These are phyloP conservation scores for Aphelocoma californica DNA, from an alignment of 2,797 vertebrate species.

Conservation along the genomic window DNA sequence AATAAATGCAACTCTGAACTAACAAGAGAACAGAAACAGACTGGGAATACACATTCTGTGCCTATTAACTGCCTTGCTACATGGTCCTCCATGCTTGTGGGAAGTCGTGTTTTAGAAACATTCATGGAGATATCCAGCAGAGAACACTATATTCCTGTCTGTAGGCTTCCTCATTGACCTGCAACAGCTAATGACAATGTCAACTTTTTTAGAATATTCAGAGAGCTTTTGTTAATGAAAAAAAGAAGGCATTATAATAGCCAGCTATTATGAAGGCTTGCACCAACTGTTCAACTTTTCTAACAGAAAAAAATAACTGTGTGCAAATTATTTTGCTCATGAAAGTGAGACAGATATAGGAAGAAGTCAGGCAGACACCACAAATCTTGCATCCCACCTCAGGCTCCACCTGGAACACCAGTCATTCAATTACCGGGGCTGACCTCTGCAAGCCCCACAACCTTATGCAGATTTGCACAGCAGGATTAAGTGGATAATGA, in stretches of 20 bases:
- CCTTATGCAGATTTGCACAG: neutral
- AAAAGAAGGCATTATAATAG: neutral
- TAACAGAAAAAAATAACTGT: neutral
- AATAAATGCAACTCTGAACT: slow-evolving; percentile 21
- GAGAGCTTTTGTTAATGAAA: neutral
- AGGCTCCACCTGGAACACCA: neutral
- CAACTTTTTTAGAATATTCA: slow-evolving; percentile 47
- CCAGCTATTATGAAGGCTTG: neutral
- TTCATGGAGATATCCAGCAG: slow-evolving; percentile 4
- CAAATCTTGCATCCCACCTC: neutral
- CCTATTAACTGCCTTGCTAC: neutral
- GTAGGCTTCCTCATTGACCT: neutral
- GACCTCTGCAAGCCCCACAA: neutral
- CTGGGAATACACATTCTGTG: neutral
- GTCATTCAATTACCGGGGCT: neutral
- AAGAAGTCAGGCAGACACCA: neutral
- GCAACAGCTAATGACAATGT: slow-evolving; percentile 2
- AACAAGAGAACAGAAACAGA: neutral
- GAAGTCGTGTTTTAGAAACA: slow-evolving; percentile 44
- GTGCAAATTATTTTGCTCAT: neutral
- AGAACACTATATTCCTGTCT: slow-evolving; percentile 5
- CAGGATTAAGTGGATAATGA: neutral
- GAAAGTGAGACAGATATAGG: neutral
- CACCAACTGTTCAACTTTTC: slow-evolving; percentile 1
- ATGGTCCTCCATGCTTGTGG: neutral